Evolutionary conservation across 2,797 vertebrate genomes (phyloP).

Genomic region (Sebastolobus alascanus): DNA sequence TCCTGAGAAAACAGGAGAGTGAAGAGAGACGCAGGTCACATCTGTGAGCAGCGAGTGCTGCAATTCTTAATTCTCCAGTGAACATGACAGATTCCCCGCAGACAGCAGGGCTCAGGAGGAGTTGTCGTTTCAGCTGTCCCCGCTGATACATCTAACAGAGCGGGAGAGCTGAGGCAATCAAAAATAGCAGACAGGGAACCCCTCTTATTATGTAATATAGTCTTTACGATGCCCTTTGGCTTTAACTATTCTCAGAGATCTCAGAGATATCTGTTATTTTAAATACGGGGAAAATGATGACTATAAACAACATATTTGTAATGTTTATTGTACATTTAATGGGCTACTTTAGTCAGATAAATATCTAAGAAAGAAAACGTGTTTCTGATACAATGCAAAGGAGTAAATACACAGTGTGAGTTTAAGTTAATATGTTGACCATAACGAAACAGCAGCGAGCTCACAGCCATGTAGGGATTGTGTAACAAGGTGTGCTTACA

Average conservation of each 20-base stretch:
- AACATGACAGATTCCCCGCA: slow-evolving; percentile 73
- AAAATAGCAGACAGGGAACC: slow-evolving; percentile 62
- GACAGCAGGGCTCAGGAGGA: slow-evolving; percentile 77
- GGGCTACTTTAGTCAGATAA: not conserved
- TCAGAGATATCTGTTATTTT: not conserved
- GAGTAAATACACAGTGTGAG: not conserved
- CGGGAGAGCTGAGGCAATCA: slow-evolving; percentile 59
- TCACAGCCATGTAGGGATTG: slow-evolving; percentile 17
- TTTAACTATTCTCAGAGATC: not conserved
- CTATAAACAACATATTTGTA: not conserved
- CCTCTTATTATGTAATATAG: slow-evolving; percentile 66
- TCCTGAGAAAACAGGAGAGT: slow-evolving; percentile 46
- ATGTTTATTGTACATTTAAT: not conserved
- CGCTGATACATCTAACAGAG: slow-evolving; percentile 61
- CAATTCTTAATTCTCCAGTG: slow-evolving; percentile 71
- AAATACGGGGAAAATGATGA: not conserved
- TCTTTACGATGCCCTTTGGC: slow-evolving; percentile 15
- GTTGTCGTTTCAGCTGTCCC: slow-evolving; percentile 62
- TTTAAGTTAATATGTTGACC: slow-evolving; percentile 11
- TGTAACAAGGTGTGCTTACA: slow-evolving; percentile 47
- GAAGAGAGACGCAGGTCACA: slow-evolving; percentile 63
- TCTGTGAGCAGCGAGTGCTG: slow-evolving; percentile 66
- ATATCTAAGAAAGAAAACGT: not conserved
- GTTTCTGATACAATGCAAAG: not conserved
- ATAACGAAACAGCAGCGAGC: slow-evolving; percentile 10